Evolutionary conservation across 2,113 vertebrate genomes (phyloP), one percentile per base, ranked within the genome.

Genomic region (Colossoma macropomum): DNA sequence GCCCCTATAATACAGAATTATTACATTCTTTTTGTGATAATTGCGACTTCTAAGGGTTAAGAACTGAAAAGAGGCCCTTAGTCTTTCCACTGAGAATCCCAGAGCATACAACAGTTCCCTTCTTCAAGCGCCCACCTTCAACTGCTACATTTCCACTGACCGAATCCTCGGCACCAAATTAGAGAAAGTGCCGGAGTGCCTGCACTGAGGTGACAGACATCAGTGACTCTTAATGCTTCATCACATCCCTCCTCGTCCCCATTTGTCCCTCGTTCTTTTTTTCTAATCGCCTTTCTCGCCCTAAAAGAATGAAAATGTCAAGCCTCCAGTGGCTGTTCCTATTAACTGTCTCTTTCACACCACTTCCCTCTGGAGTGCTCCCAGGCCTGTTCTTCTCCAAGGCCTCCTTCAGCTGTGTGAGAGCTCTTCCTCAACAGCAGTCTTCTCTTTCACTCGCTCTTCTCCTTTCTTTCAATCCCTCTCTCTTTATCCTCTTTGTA

Each of bases 221-320:
- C n/a, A 28, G 34, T 63, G 38, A 28, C 75, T 77, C 75, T 63
- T 41, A 77, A 65, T 28, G 59, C 59, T 65, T 65, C 62, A 48
- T 45, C 60, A 41, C 60, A 41, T 28, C 41, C 30, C 38, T 27
- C 38, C 25, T 30, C 21, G 21, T 59, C 25, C 25, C 34, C 38
- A 56, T 28, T 41, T 28, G 32, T 68, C 23, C 28, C 75, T 15
- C 32, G 41, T 27, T 21, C 34, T 30, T 62, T 45, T 69, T 80
- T 62, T 69, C 66, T 69, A 63, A 75, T 84, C 60, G 38, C 54
- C 50, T 23, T 69, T 32, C 75, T 70, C 9, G 50, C 19, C 27
- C 56, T 38, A 9, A 65, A 71, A 56, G 75, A 75, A 7, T 45
- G 71, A 19, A 80, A 84, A 84, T 84, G 83, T 80, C 77, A 80